Percentiles rank a stretch among this genome's conserved stretches.
Conservation (phyloP, 2,113 vertebrate species). For the Trachemys scripta region DNA sequence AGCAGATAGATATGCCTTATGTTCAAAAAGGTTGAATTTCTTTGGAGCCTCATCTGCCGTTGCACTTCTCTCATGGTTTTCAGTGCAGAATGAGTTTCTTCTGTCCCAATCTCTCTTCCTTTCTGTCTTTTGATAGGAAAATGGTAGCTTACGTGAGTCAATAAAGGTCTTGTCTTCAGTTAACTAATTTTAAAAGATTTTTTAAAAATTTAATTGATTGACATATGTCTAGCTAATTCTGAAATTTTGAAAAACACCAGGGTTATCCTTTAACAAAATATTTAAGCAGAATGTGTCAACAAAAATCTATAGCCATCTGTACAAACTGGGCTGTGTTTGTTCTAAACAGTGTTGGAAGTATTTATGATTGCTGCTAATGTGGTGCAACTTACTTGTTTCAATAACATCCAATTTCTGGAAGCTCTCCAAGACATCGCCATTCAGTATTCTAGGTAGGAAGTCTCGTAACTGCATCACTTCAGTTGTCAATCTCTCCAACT, state of each 20-base stretch:
- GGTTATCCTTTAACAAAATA: not conserved
- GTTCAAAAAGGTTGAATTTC: no score
- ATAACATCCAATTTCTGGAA: conserved; percentile 81
- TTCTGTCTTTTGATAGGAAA: not conserved
- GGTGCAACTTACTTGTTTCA: conserved; percentile 83
- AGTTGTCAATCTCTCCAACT: conserved; percentile 90
- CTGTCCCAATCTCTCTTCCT: not conserved
- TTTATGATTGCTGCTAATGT: not conserved
- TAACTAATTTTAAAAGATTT: not conserved
- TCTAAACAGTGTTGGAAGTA: not conserved
- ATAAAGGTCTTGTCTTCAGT: not conserved
- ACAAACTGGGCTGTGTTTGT: not conserved
- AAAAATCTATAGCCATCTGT: not conserved
- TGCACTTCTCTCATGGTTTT: not conserved
- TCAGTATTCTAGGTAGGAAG: conserved; percentile 89
- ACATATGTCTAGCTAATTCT: not conserved
- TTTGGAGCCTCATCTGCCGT: no score
- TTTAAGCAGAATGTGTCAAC: not conserved
- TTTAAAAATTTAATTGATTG: not conserved
- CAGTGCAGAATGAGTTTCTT: not conserved
- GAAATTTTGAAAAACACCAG: not conserved
- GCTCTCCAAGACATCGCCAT: conserved; percentile 81
- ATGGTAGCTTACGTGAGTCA: not conserved
- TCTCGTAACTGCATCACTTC: conserved; percentile 96
- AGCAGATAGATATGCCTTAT: no score